Percentiles rank a stretch among this genome's conserved stretches.
phyloP scores from a whole-genome alignment of 1,140 invertebrate genomes.

The Uloborus diversus region DNA sequence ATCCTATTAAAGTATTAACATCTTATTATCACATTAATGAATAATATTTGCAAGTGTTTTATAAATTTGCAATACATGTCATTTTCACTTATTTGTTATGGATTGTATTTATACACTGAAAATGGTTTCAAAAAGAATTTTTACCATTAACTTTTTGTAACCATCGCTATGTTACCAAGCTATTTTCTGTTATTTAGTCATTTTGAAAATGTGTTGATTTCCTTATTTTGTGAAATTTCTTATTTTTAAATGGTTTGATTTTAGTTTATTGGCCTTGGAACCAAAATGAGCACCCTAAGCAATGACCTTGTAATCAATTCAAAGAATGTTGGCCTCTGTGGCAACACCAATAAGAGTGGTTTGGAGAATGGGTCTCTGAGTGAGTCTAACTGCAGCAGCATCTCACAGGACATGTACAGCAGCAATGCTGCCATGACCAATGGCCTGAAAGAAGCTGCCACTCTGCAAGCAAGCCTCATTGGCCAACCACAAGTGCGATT shows the following conservation, averaged over 20 bases:
- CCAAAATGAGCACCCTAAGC: conserved; percentile 19
- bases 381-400: conserved; percentile 32
- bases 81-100: too few species aligned
- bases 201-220: neutral
- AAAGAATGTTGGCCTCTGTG: conserved; percentile 8
- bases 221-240: neutral
- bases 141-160: too few species aligned
- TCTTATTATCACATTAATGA: too few species aligned
- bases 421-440: conserved; percentile 48
- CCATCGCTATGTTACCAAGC: too few species aligned
- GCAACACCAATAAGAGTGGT: conserved; percentile 1
- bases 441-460: conserved; percentile 49
- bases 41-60: too few species aligned
- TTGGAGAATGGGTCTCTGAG: conserved; percentile 45
- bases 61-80: too few species aligned
- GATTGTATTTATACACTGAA: too few species aligned
- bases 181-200: too few species aligned
- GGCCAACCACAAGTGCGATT: conserved; percentile 55
- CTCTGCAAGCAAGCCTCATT: conserved; percentile 50
- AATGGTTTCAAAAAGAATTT: too few species aligned
- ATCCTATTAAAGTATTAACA: too few species aligned
- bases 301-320: conserved; percentile 27
- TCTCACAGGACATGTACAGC: conserved; percentile 36
- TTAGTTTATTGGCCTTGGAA: conserved; percentile 48
- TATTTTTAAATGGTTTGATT: neutral